These are phyloP conservation scores for Callinectes sapidus DNA, from an alignment of 2,888 invertebrate species.

Conservation along the genomic window DNA sequence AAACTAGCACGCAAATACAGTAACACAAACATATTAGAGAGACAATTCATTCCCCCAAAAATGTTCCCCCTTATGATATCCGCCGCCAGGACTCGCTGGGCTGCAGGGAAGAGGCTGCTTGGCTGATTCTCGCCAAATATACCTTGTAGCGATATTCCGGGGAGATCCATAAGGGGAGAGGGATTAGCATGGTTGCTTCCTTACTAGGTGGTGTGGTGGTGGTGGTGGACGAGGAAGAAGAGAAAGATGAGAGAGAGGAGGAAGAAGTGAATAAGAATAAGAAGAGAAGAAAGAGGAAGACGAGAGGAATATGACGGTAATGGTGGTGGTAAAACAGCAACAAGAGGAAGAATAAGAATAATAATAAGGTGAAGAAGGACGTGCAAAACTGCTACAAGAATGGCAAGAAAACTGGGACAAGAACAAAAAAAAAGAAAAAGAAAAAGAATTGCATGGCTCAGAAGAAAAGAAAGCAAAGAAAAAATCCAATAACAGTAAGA, in stretches of 20 bases:
- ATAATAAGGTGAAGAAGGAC: not conserved
- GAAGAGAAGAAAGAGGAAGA: not conserved
- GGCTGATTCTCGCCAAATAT: not conserved
- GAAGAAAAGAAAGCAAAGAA: not conserved
- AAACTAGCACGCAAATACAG: not conserved
- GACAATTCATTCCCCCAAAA: not conserved
- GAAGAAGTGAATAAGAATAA: too few relatives aligned
- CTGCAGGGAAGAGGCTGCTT: not conserved
- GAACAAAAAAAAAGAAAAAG: too few relatives aligned
- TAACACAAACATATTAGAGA: not conserved
- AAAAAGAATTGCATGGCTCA: not conserved
- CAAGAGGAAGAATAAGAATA: not conserved
- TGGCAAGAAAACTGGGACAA: not conserved
- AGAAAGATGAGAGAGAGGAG: too few relatives aligned
- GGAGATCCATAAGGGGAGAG: not conserved
- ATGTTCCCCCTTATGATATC: not conserved
- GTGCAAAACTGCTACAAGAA: not conserved
- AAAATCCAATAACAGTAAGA: not conserved
- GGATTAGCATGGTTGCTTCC: not conserved
- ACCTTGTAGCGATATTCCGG: not conserved
- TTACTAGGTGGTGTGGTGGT: slow-evolving; percentile 6
- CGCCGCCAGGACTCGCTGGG: not conserved
- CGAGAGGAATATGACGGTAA: not conserved
- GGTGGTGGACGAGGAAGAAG: not conserved
- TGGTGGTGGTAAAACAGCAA: not conserved